A percentile compares a stretch with the other conserved stretches of the same genome.
Evolutionary conservation across 2,888 invertebrate genomes (phyloP).

Genomic region (Mythimna pallens): DNA sequence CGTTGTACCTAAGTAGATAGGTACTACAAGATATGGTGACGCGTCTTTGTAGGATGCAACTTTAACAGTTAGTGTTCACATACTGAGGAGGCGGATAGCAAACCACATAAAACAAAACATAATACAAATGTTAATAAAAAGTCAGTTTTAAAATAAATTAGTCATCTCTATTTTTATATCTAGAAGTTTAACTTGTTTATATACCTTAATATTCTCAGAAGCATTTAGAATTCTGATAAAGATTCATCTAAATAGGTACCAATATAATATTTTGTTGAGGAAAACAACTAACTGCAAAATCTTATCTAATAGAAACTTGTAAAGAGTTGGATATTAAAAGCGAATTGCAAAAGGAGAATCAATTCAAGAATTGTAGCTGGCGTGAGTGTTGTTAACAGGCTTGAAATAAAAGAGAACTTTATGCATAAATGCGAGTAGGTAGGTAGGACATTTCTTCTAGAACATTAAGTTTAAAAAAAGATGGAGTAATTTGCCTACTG

Average conservation of each 20-base stretch:
- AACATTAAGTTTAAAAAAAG: too few species aligned
- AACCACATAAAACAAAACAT: neutral
- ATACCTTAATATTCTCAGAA: constrained; percentile 3
- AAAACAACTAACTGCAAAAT: constrained; percentile 9
- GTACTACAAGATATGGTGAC: too few species aligned
- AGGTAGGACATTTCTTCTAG: too few species aligned
- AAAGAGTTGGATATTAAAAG: neutral
- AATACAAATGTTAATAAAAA: neutral
- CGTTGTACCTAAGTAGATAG: neutral
- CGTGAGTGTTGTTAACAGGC: too few species aligned
- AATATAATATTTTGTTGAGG: constrained; percentile 1
- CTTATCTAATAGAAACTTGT: constrained; percentile 1
- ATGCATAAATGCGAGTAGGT: too few species aligned
- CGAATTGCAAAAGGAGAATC: too few species aligned
- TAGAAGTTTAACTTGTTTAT: constrained; percentile 18
- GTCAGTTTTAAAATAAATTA: constrained; percentile 3
- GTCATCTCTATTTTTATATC: constrained; percentile 17
- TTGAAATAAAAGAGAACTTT: too few species aligned
- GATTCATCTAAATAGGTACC: neutral
- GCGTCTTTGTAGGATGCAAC: too few species aligned
- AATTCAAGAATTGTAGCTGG: too few species aligned
- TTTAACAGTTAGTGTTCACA: too few species aligned
- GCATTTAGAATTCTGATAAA: constrained; percentile 3
- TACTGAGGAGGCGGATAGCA: neutral
- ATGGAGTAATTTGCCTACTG: too few species aligned